A percentile compares a stretch with the other conserved stretches of the same genome.
phyloP scores from a whole-genome alignment of 2,113 vertebrate species.

The Monarcha castaneiventris region DNA sequence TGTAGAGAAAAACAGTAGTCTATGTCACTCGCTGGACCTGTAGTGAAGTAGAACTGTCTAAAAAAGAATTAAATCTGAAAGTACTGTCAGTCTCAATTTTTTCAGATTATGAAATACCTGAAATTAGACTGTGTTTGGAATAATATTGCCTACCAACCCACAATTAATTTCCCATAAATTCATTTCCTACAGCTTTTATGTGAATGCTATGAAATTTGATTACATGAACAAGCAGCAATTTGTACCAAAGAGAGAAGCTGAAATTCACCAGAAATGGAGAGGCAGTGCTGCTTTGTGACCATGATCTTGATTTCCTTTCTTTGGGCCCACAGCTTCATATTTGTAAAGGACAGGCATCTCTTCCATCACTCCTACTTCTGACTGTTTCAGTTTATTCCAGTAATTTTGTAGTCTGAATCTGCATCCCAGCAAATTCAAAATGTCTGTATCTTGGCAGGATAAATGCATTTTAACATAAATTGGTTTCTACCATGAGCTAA shows the following conservation, averaged over 20 bases:
- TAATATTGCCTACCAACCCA: neutral
- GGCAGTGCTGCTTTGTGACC: neutral
- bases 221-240: neutral
- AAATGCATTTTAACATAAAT: neutral
- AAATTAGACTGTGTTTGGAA: neutral
- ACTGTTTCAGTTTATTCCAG: neutral
- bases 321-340: neutral
- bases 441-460: neutral
- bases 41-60: neutral
- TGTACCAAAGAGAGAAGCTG: neutral
- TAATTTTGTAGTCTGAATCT: neutral
- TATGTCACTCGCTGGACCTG: neutral
- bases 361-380: neutral
- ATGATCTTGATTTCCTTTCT: neutral
- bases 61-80: neutral
- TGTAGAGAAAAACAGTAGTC: neutral
- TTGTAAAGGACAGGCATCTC: neutral
- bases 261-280: neutral
- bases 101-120: neutral
- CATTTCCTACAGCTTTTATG: neutral
- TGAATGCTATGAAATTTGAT: neutral
- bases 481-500: neutral
- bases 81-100: neutral
- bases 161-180: neutral
- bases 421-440: neutral